Conservation (phyloP, 2,888 invertebrate genomes). For the Dyspetes luteomarginatus region DNA sequence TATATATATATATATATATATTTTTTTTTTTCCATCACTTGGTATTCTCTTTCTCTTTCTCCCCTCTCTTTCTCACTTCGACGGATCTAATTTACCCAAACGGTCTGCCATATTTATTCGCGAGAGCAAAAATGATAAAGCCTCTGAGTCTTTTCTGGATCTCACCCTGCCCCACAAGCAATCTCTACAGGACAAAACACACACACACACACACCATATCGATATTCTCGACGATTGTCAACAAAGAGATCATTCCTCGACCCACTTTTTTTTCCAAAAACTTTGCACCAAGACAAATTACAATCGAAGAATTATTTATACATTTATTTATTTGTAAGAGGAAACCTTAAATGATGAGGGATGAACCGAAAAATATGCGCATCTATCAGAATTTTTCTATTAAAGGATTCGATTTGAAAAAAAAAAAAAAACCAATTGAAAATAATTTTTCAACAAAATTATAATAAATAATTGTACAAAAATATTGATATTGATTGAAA, state of each 20-base stretch:
- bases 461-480: too few relatives aligned
- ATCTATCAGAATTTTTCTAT: too few relatives aligned
- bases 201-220: not conserved
- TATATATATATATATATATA: slow-evolving; percentile 1
- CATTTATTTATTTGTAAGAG: not conserved
- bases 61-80: too few relatives aligned
- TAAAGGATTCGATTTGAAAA: too few relatives aligned
- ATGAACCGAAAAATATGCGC: too few relatives aligned
- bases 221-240: not conserved
- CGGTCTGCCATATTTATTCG: slow-evolving; percentile 10
- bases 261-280: not conserved
- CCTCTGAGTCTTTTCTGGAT: not conserved
- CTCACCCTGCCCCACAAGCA: not conserved
- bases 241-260: not conserved
- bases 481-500: too few relatives aligned
- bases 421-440: too few relatives aligned
- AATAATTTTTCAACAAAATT: too few relatives aligned
- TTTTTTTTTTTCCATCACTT: slow-evolving; percentile 1
- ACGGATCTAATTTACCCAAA: slow-evolving; percentile 24
- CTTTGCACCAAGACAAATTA: too few relatives aligned
- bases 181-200: not conserved
- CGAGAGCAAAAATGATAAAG: slow-evolving; percentile 7
- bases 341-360: not conserved
- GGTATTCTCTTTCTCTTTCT: slow-evolving; percentile 22
- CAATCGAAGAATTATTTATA: too few relatives aligned